A percentile compares a stretch with the other conserved stretches of the same genome.
phyloP scores from a whole-genome alignment of 2,888 invertebrate species.

The Rutpela maculata region DNA sequence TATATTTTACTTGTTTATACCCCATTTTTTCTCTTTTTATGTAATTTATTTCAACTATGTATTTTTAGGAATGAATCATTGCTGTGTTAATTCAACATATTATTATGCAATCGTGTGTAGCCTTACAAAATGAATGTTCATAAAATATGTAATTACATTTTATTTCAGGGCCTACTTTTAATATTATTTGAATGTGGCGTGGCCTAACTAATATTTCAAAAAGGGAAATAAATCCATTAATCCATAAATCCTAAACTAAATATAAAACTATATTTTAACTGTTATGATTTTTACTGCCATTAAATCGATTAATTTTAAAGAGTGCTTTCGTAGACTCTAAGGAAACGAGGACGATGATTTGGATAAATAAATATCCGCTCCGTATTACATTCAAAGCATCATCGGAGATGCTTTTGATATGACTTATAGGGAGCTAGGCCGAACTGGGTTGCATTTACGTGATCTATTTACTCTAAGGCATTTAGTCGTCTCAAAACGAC shows the following conservation, averaged over 20 bases:
- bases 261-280: not conserved
- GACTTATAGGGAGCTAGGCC: constrained; percentile 45
- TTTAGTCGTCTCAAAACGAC: constrained; percentile 30
- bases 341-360: constrained; percentile 59
- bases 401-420: constrained; percentile 55
- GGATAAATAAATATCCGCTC: constrained; percentile 61
- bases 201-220: too few relatives aligned
- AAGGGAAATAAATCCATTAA: not conserved
- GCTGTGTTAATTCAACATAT: too few relatives aligned
- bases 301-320: constrained; percentile 37
- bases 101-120: too few relatives aligned
- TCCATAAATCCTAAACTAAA: not conserved
- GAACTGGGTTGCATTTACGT: constrained; percentile 22
- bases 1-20: too few relatives aligned
- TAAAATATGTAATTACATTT: too few relatives aligned
- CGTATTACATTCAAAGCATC: constrained; percentile 52
- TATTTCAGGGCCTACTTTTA: too few relatives aligned
- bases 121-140: too few relatives aligned
- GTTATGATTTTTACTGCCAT: not conserved
- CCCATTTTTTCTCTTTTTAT: too few relatives aligned
- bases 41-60: too few relatives aligned
- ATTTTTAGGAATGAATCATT: too few relatives aligned
- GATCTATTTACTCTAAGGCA: constrained; percentile 31
- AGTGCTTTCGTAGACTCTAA: constrained; percentile 60
- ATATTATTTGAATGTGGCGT: too few relatives aligned